phyloP scores from a whole-genome alignment of 2,888 invertebrate genomes.

The Xestia xanthographa region DNA sequence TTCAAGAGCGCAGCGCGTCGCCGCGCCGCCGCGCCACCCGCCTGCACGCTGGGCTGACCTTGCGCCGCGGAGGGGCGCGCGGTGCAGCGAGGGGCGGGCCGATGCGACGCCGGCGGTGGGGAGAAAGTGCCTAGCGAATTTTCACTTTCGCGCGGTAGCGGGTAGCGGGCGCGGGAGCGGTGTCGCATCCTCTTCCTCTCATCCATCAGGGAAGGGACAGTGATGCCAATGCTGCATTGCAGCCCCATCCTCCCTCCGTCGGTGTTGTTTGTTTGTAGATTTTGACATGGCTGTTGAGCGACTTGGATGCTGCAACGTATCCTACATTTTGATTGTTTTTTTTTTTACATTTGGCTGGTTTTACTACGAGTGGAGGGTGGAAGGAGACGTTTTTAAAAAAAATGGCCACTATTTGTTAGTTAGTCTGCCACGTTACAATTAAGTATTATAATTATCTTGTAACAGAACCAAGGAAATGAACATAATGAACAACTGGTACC shows the following conservation, averaged over 20 bases:
- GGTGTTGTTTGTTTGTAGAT: not conserved
- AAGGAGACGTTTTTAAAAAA: not conserved
- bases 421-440: not conserved
- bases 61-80: conserved; percentile 78
- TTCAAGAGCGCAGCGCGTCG: conserved; percentile 92
- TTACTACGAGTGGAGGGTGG: not conserved
- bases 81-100: conserved; percentile 75
- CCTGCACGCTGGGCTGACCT: conserved; percentile 85
- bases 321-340: not conserved
- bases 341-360: not conserved
- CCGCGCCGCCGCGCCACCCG: conserved; percentile 84
- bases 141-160: conserved; percentile 88
- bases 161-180: conserved; percentile 78
- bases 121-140: conserved; percentile 89
- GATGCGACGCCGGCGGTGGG: conserved; percentile 81
- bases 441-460: not conserved
- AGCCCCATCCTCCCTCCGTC: conserved; percentile 5
- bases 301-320: not conserved
- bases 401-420: not conserved
- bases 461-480: too few species aligned
- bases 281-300: conserved; percentile 19
- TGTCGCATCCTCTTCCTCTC: conserved; percentile 41
- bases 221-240: conserved; percentile 5
- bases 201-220: conserved; percentile 7
- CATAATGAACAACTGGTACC: not conserved